These are phyloP conservation scores for Semnornis frantzii DNA, from an alignment of 2,113 vertebrate genomes.

Conservation along the genomic window DNA sequence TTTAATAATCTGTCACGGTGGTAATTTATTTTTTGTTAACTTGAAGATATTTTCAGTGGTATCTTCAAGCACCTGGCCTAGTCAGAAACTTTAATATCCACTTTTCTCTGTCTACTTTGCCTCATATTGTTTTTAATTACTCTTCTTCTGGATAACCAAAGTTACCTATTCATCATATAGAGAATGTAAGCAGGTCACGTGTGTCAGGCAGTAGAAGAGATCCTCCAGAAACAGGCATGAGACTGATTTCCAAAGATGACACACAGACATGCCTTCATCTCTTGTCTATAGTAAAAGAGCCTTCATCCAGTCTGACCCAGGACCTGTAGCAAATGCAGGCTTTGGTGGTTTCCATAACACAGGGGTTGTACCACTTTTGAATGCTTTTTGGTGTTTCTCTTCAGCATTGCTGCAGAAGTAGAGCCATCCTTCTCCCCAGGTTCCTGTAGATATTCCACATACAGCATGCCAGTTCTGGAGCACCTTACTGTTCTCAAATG, in stretches of 20 bases:
- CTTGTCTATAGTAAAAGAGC: not conserved
- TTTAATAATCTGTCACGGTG: slow-evolving; percentile 59
- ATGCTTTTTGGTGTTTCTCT: not conserved
- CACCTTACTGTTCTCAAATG: not conserved
- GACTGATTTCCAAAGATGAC: not conserved
- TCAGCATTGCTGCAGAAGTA: not conserved
- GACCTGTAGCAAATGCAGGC: not conserved
- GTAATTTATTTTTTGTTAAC: not conserved
- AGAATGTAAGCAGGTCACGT: not conserved
- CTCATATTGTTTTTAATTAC: slow-evolving; percentile 8
- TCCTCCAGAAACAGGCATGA: not conserved
- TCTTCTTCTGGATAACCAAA: not conserved
- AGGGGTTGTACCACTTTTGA: not conserved
- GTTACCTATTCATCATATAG: not conserved
- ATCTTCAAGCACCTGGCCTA: not conserved
- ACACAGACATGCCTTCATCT: not conserved
- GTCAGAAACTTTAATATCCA: not conserved
- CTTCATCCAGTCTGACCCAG: not conserved
- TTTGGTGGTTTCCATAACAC: not conserved
- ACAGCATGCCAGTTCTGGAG: not conserved
- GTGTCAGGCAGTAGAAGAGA: not conserved
- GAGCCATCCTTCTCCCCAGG: not conserved
- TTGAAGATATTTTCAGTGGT: not conserved
- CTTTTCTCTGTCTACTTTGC: slow-evolving; percentile 1
- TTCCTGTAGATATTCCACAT: not conserved